A percentile compares a stretch with the other conserved stretches of the same genome.
phyloP scores from a whole-genome alignment of 2,113 vertebrate genomes.

The Cepphus grylle region DNA sequence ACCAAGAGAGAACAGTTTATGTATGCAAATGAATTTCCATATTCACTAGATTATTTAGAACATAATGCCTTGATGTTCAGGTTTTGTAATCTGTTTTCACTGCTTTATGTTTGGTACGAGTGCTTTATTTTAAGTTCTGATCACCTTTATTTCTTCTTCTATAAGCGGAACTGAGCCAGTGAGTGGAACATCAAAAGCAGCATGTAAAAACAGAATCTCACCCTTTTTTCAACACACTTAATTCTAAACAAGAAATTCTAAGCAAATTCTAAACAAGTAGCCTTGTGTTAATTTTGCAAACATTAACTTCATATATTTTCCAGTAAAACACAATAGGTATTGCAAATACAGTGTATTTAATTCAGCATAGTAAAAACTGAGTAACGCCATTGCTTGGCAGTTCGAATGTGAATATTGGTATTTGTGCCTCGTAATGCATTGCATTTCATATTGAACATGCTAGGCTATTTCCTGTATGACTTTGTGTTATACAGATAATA shows the following conservation, averaged over 20 bases:
- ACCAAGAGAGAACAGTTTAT: not conserved
- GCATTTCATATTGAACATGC: too few relatives aligned
- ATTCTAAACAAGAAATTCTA: not conserved
- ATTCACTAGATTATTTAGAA: not conserved
- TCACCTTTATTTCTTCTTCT: slow-evolving; percentile 56
- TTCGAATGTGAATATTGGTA: too few relatives aligned
- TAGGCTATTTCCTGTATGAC: too few relatives aligned
- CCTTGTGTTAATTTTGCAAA: not conserved
- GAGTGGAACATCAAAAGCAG: not conserved
- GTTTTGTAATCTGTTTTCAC: not conserved
- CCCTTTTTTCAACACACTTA: not conserved
- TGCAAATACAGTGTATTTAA: not conserved
- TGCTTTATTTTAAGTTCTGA: not conserved
- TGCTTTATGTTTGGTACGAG: not conserved
- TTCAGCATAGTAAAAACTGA: too few relatives aligned
- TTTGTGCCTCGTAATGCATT: too few relatives aligned
- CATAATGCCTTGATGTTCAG: not conserved
- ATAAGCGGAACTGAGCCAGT: not conserved
- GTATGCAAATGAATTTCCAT: not conserved
- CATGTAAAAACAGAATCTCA: not conserved
- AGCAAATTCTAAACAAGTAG: not conserved
- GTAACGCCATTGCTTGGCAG: too few relatives aligned
- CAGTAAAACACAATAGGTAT: not conserved
- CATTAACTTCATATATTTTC: not conserved
- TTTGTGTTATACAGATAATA: too few relatives aligned